Percentiles rank a stretch among this genome's conserved stretches.
Conservation (phyloP, 1,140 invertebrate species). For the Drosophila murphyi region DNA sequence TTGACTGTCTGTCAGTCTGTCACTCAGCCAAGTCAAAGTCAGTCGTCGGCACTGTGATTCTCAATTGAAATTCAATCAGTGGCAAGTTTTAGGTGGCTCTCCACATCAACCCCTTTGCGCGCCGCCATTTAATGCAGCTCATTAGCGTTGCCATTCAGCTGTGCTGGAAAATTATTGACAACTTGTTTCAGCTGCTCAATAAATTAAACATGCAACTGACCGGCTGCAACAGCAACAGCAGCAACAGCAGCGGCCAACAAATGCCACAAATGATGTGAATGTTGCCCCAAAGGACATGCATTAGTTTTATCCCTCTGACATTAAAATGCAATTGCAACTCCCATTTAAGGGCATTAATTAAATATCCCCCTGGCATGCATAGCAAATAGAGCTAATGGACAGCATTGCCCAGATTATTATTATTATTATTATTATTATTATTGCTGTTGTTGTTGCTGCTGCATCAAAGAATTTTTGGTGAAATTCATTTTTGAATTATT, state of each 20-base stretch:
- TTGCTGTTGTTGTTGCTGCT: not conserved
- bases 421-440: too few species aligned
- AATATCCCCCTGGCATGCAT: constrained; percentile 23
- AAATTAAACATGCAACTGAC: constrained; percentile 39
- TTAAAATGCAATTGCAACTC: constrained; percentile 42
- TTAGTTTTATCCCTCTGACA: constrained; percentile 7
- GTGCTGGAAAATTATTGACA: constrained; percentile 41
- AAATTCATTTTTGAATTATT: constrained; percentile 35
- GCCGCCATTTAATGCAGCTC: constrained; percentile 42
- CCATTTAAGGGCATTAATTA: constrained; percentile 49
- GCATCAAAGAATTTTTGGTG: constrained; percentile 2
- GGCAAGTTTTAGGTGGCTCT: constrained; percentile 38
- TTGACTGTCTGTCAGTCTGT: constrained; percentile 40
- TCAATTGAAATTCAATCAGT: constrained; percentile 75
- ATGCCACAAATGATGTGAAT: constrained; percentile 20
- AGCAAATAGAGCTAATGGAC: constrained; percentile 11
- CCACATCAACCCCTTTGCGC: not conserved
- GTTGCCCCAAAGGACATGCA: constrained; percentile 17
- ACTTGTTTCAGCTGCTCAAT: constrained; percentile 44
- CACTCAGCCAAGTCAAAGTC: constrained; percentile 1
- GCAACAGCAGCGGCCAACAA: constrained; percentile 8
- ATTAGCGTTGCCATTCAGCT: constrained; percentile 65
- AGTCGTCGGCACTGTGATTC: not conserved
- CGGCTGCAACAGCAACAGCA: constrained; percentile 1
- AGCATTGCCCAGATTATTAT: constrained; percentile 2